Evolutionary conservation across 2,113 vertebrate species (phyloP).

Genomic region (Chascanopsetta lugubris): DNA sequence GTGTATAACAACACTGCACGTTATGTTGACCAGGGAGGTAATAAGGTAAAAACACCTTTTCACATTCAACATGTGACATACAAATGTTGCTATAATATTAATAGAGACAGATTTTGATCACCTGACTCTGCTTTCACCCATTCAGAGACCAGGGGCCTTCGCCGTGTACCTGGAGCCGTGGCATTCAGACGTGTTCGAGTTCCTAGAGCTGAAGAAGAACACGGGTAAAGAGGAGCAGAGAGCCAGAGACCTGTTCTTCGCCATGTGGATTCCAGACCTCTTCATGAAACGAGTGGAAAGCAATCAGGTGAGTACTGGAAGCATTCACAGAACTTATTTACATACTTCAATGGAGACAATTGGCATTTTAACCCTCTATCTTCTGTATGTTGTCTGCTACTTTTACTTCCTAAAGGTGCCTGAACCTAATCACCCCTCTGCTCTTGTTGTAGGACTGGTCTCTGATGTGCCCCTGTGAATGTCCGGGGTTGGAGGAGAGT

Average conservation of each 20-base stretch:
- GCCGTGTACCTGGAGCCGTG: constrained; percentile 97
- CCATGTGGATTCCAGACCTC: constrained; percentile 97
- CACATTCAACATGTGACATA: background rate
- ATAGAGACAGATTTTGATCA: background rate
- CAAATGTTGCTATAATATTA: background rate
- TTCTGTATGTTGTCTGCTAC: too few species aligned
- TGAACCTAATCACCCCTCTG: background rate
- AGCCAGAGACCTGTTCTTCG: constrained; percentile 95
- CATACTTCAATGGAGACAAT: background rate
- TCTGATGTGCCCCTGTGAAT: constrained; percentile 95
- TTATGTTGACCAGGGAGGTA: constrained; percentile 97
- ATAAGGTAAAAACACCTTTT: constrained; percentile 89
- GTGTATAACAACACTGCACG: constrained; percentile 98
- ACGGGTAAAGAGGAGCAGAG: constrained; percentile 97
- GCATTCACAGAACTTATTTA: background rate
- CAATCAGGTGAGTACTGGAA: constrained; percentile 84
- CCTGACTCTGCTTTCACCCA: background rate
- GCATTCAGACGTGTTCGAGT: constrained; percentile 96
- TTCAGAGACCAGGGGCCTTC: constrained; percentile 94
- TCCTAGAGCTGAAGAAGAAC: constrained; percentile 97
- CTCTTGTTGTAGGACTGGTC: constrained; percentile 89
- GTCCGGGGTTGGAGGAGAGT: constrained; percentile 92
- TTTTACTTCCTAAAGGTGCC: background rate
- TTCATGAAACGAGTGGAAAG: constrained; percentile 97
- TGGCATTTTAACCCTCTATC: too few species aligned